Percentiles rank a stretch among this genome's conserved stretches.
Evolutionary conservation across 2,797 vertebrate genomes (phyloP).

Genomic region (Girardinus metallicus): DNA sequence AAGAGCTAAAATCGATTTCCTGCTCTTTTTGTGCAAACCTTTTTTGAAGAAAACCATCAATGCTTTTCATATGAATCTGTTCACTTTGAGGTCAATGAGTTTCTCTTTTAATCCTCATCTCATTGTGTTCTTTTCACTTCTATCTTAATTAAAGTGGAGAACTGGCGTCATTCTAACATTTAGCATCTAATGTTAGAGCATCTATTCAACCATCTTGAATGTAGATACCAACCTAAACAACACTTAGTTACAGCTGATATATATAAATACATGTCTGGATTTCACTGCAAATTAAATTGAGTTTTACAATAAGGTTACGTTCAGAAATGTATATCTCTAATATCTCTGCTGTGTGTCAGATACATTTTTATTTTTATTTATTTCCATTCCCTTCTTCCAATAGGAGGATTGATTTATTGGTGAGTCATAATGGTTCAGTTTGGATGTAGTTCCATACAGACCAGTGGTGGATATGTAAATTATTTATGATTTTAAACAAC

Average conservation of each 20-base stretch:
- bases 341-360: neutral
- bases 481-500: neutral
- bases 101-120: neutral
- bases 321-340: neutral
- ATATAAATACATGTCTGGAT: neutral
- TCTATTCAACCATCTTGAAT: neutral
- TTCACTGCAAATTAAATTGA: neutral
- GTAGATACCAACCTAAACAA: neutral
- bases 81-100: neutral
- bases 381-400: neutral
- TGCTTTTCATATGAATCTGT: neutral
- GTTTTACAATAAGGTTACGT: neutral
- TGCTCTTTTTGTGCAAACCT: neutral
- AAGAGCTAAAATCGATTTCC: neutral
- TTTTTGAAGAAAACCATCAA: neutral
- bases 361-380: neutral
- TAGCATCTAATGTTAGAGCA: neutral
- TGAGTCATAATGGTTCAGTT: neutral
- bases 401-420: no score
- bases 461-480: neutral
- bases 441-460: neutral
- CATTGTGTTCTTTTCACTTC: neutral
- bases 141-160: slow-evolving; percentile 2
- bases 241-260: neutral
- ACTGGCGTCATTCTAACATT: neutral